A percentile compares a stretch with the other conserved stretches of the same genome.
phyloP scores from a whole-genome alignment of 2,888 invertebrate genomes.

The Eilema griseolum region DNA sequence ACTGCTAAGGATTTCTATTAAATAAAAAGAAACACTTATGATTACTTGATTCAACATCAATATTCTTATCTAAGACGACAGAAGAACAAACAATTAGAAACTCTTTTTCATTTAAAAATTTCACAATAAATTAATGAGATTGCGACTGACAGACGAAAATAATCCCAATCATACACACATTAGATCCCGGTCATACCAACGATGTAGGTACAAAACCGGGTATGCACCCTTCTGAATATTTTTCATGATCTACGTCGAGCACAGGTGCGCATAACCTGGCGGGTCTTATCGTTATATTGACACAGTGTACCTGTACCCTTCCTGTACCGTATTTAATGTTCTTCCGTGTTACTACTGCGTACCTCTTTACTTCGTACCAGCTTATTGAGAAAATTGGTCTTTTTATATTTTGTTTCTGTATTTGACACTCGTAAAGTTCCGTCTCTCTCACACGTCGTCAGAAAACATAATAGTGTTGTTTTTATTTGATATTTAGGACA shows the following conservation, averaged over 20 bases:
- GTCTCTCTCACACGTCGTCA: neutral
- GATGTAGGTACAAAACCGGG: conserved; percentile 26
- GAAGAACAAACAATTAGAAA: no score
- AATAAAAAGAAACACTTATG: no score
- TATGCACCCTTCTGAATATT: neutral
- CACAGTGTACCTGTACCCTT: conserved; percentile 53
- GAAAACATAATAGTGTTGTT: neutral
- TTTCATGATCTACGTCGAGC: conserved; percentile 51
- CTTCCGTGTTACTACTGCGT: conserved; percentile 13
- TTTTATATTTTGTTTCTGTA: neutral
- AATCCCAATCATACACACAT: neutral
- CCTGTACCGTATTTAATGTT: conserved; percentile 41
- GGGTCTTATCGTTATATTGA: conserved; percentile 64
- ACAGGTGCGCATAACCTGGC: conserved; percentile 63
- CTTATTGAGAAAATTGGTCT: neutral
- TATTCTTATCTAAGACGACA: no score
- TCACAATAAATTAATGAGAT: neutral
- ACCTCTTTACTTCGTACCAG: neutral
- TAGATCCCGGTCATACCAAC: neutral
- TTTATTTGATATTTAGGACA: neutral
- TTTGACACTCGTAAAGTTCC: no score
- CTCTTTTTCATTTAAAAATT: neutral
- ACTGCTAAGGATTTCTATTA: no score
- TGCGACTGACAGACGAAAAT: neutral
- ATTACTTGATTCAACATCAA: no score